Conservation (phyloP, 1,140 invertebrate species). For the Drosophila lowei region DNA sequence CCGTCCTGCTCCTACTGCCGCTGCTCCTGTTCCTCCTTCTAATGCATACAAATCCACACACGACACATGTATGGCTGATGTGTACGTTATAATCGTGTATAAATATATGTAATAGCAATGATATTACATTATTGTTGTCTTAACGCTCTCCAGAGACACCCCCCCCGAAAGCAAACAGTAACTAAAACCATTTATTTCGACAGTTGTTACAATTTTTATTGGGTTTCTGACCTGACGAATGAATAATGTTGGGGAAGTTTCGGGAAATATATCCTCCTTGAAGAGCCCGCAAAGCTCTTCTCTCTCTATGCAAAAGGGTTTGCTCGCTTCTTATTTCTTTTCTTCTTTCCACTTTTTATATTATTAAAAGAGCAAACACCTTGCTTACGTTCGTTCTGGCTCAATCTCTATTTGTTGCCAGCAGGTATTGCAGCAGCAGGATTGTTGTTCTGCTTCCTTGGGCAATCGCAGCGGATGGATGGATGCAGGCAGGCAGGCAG, state of each 20-base stretch:
- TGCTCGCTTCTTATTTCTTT: too few relatives aligned
- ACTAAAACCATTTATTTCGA: conserved; percentile 46
- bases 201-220: conserved; percentile 54
- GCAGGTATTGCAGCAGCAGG: conserved; percentile 26
- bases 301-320: too few relatives aligned
- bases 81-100: background rate
- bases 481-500: conserved; percentile 16
- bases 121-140: conserved; percentile 52
- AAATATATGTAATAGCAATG: conserved; percentile 42
- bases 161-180: background rate
- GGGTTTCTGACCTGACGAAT: conserved; percentile 10
- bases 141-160: conserved; percentile 30
- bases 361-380: conserved; percentile 24
- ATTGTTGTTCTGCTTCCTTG: conserved; percentile 62
- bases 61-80: conserved; percentile 21
- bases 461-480: conserved; percentile 45
- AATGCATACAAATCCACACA: conserved; percentile 28
- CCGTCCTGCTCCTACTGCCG: background rate
- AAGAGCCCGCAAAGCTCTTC: background rate
- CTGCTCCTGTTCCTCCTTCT: background rate
- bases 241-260: conserved; percentile 2
- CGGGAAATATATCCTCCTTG: too few relatives aligned
- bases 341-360: conserved; percentile 19
- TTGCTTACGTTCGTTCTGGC: background rate
- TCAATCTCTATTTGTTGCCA: conserved; percentile 24